phyloP scores from a whole-genome alignment of 1,140 invertebrate genomes.

The Nautilus pompilius region DNA sequence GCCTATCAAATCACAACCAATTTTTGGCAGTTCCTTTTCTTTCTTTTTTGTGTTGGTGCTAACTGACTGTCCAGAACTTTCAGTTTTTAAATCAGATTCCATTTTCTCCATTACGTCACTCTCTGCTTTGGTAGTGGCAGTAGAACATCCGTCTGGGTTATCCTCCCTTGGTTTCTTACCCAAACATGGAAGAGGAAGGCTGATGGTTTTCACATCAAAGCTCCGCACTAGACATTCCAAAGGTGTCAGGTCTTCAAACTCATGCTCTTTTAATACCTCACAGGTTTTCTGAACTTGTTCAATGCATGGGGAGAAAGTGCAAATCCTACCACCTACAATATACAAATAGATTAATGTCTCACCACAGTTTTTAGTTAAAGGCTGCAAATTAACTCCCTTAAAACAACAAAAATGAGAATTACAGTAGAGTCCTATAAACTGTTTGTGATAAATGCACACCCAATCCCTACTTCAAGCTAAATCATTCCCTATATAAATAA shows the following conservation, averaged over 20 bases:
- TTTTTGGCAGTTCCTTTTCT: conserved; percentile 7
- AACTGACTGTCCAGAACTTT: background rate
- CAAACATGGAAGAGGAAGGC: conserved; percentile 60
- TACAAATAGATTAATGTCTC: conserved; percentile 7
- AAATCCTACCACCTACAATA: conserved; percentile 80
- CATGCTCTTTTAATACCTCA: conserved; percentile 64
- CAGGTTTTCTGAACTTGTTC: conserved; percentile 93
- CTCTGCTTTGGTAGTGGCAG: background rate
- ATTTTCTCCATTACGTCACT: background rate
- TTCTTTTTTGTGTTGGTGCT: background rate
- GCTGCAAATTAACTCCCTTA: no score
- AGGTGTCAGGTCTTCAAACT: conserved; percentile 81
- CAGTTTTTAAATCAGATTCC: conserved; percentile 5
- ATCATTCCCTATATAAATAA: no score
- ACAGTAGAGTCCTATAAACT: no score
- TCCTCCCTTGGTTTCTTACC: conserved; percentile 15
- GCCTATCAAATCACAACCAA: conserved; percentile 19
- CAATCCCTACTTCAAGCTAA: no score
- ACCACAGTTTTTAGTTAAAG: no score
- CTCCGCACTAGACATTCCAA: conserved; percentile 85
- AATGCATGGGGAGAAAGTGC: conserved; percentile 97
- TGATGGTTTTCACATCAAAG: conserved; percentile 72
- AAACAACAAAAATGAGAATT: no score
- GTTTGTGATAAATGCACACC: no score
- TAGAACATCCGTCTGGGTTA: background rate